These are phyloP conservation scores for Bimastos eiseni DNA, from an alignment of 2,888 invertebrate genomes.

Conservation along the genomic window DNA sequence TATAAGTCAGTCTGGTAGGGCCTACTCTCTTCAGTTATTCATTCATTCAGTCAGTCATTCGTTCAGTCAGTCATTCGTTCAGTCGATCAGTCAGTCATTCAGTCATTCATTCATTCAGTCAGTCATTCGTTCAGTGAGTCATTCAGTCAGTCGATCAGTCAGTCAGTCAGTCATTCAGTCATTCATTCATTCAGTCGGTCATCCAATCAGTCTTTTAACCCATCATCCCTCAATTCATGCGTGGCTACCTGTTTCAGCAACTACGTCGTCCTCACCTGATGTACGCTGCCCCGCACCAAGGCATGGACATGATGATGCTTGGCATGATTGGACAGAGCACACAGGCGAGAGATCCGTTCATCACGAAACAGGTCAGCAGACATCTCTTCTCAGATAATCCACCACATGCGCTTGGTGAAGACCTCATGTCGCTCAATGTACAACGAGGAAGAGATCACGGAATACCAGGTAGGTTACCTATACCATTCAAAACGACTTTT, in stretches of 20 bases:
- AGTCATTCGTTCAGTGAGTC: background rate
- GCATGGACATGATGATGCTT: constrained; percentile 44
- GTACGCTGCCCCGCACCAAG: constrained; percentile 63
- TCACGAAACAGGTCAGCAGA: constrained; percentile 35
- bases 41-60: background rate
- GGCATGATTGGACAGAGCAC: constrained; percentile 42
- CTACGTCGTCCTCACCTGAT: constrained; percentile 93
- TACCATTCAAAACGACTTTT: background rate
- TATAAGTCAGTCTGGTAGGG: too few species aligned
- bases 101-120: background rate
- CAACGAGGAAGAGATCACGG: constrained; percentile 89
- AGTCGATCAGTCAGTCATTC: too few species aligned
- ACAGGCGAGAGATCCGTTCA: constrained; percentile 34
- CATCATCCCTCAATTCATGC: background rate
- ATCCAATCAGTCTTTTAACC: background rate
- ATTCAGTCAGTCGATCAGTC: background rate
- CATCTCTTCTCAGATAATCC: constrained; percentile 43
- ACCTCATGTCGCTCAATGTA: constrained; percentile 83
- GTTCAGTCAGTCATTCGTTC: background rate
- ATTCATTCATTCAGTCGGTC: too few species aligned
- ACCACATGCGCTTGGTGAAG: constrained; percentile 64
- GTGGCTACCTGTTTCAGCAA: constrained; percentile 66
- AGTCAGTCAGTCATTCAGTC: background rate
- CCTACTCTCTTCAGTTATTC: background rate
- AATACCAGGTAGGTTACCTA: constrained; percentile 65